phyloP scores from a whole-genome alignment of 2,113 vertebrate species.

The Zosterops lateralis region DNA sequence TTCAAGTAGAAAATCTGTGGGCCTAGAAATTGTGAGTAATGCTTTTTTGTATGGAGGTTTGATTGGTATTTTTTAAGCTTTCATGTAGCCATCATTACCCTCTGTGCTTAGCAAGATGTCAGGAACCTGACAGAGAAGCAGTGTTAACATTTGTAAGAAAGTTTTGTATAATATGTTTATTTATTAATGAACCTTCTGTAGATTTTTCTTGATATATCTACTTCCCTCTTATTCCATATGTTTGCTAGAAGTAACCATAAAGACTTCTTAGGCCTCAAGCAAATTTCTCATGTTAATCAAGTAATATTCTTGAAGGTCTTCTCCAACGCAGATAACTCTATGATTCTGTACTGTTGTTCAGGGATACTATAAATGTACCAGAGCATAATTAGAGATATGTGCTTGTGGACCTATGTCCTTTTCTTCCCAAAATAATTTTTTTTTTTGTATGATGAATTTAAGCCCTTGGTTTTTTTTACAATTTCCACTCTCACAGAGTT shows the following conservation, averaged over 20 bases:
- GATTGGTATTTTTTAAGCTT: neutral
- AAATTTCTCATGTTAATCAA: fast-evolving
- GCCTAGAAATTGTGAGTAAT: neutral
- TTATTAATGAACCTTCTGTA: neutral
- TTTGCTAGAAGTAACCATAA: neutral
- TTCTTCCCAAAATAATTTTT: neutral
- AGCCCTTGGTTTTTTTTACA: neutral
- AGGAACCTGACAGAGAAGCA: neutral
- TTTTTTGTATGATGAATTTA: neutral
- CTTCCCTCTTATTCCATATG: neutral
- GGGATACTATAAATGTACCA: neutral
- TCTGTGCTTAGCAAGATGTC: neutral
- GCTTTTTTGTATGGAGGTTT: neutral
- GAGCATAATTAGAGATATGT: neutral
- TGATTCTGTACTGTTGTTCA: neutral
- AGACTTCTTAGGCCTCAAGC: neutral
- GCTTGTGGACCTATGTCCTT: neutral
- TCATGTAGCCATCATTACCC: neutral
- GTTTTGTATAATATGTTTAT: neutral
- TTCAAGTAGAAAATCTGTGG: neutral
- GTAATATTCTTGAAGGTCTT: neutral
- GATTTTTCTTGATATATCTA: neutral
- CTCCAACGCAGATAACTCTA: neutral
- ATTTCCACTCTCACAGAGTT: neutral
- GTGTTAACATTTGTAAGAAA: neutral